Evolutionary conservation across 37 sponge, comb jelly and placozoan genomes (phyloP).

Genomic region (Spongia lamella): DNA sequence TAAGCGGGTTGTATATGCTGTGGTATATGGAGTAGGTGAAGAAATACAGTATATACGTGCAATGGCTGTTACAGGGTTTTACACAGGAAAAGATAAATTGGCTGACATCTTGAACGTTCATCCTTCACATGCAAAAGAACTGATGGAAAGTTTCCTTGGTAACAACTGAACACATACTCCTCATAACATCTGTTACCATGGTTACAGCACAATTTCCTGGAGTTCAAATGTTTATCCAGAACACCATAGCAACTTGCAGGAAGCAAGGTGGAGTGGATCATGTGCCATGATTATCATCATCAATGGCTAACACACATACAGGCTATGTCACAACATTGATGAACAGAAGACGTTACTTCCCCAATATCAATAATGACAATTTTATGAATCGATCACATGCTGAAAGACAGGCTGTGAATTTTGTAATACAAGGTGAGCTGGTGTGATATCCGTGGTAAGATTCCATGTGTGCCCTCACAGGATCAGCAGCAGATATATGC

Average conservation of each 20-base stretch:
- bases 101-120: slow-evolving; percentile 56
- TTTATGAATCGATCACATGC: slow-evolving; percentile 22
- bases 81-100: slow-evolving; percentile 69
- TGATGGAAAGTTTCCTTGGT: slow-evolving; percentile 70
- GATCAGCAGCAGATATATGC: slow-evolving; percentile 83
- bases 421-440: slow-evolving; percentile 73
- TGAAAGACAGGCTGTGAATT: slow-evolving; percentile 86
- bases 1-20: slow-evolving; percentile 82
- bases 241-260: slow-evolving; percentile 25
- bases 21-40: slow-evolving; percentile 86
- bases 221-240: slow-evolving; percentile 47
- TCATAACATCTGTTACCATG: neutral
- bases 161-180: neutral
- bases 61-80: no score
- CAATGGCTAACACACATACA: slow-evolving; percentile 3
- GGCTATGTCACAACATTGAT: slow-evolving; percentile 51
- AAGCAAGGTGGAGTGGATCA: slow-evolving; percentile 43
- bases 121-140: slow-evolving; percentile 51
- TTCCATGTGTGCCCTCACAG: slow-evolving; percentile 1
- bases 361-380: slow-evolving; percentile 44
- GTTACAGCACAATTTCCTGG: slow-evolving; percentile 53
- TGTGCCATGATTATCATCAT: neutral
- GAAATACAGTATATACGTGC: neutral
- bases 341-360: slow-evolving; percentile 60
- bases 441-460: no score